Base-by-base conservation (phyloP, 2,113 vertebrate genomes). In the Callaeas wilsoni region DNA sequence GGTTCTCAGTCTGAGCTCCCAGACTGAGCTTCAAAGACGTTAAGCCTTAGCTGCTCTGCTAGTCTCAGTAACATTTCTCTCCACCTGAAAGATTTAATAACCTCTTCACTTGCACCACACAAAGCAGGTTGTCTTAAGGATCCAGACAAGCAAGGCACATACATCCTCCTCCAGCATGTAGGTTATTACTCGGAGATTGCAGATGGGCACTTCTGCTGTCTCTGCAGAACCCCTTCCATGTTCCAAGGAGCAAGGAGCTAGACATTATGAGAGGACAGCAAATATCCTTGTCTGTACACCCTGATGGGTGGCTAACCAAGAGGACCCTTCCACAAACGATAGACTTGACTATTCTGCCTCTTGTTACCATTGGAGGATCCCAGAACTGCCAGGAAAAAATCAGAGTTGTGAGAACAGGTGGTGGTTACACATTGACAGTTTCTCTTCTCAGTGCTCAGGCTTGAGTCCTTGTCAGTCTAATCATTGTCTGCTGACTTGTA, bases 61-160 rank as follows among this genome's bases (percentile, higher is more conserved):
- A 14, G 60, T 81, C 69, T 87, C 1, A 0, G 73, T 78, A 89
- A 59, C 73, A 42, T 90, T 94, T 90, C 73, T 86, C n/a, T 84
- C 39, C 73, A 47, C 35, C 44, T 49, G 76, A 81, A 92, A 89
- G 93, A 92, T 94, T 93, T 93, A 97, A 88, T 90, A 91, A 73
- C 80, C 69, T 60, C 69, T 87, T 95, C 50, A 47, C 84, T 84
- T 87, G 68, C 68, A 84, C 73, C 86, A 70, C 64, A 78, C 84
- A 92, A 87, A 82, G 35, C 64, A 90, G 80, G 39, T 84, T 90
- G 79, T 92, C 83, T 86, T 86, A 70, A 56, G 71, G 71, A 81
- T 84, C 71, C 19, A 39, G 86, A 85, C 55, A 81, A 84, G 60
- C 47, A 63, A 74, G 73, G 53, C 84, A 52, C 41, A 32, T 93